These are phyloP conservation scores for Himalopsyche japonica DNA, from an alignment of 2,888 invertebrate species.

Conservation along the genomic window DNA sequence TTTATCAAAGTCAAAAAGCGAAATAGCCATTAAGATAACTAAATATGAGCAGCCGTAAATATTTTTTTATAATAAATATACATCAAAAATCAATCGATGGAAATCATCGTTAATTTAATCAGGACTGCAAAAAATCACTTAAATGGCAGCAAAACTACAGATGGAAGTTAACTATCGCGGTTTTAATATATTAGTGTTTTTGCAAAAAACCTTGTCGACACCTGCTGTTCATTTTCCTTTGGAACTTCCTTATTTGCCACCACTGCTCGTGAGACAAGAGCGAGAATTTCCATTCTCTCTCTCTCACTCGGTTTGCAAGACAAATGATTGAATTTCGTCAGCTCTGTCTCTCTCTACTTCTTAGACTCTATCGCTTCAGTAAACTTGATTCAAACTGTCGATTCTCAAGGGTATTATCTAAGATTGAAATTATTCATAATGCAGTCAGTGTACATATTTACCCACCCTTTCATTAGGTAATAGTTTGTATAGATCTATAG, in stretches of 20 bases:
- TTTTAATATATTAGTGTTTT: no score
- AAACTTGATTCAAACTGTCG: constrained; percentile 27
- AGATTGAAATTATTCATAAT: constrained; percentile 42
- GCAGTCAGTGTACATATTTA: constrained; percentile 9
- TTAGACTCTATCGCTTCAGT: constrained; percentile 14
- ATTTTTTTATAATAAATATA: no score
- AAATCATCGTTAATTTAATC: no score
- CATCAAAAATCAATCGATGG: no score
- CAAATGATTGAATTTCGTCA: not conserved
- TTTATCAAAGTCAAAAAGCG: no score
- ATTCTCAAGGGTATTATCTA: constrained; percentile 41
- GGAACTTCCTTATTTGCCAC: not conserved
- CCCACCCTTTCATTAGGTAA: not conserved
- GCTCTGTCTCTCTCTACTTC: constrained; percentile 5
- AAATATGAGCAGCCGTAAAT: no score
- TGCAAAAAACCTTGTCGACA: not conserved
- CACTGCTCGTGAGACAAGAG: not conserved
- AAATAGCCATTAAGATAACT: no score
- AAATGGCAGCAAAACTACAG: no score
- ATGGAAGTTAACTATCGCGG: no score
- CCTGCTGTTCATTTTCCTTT: not conserved
- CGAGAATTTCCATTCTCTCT: not conserved
- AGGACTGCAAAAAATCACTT: no score
- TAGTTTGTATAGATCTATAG: no score
- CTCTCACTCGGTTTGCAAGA: not conserved